These are phyloP conservation scores for Heliconius ethilla DNA, from an alignment of 2,888 invertebrate species.

Conservation along the genomic window DNA sequence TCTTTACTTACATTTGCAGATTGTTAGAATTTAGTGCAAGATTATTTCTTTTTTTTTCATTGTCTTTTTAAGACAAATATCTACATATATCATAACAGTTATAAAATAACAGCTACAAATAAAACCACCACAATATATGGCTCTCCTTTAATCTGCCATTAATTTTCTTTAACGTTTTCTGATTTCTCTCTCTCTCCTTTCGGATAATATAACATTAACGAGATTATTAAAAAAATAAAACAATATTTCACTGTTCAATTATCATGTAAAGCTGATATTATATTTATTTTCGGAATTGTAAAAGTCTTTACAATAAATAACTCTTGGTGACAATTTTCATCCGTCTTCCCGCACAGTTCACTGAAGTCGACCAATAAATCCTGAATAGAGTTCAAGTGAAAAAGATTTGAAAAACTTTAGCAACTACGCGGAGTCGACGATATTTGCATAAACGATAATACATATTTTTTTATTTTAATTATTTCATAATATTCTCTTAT, in stretches of 20 bases:
- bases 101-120: too few relatives aligned
- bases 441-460: background rate
- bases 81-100: background rate
- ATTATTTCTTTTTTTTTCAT: too few relatives aligned
- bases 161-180: too few relatives aligned
- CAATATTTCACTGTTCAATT: too few relatives aligned
- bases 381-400: slow-evolving; percentile 66
- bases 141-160: too few relatives aligned
- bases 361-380: slow-evolving; percentile 69
- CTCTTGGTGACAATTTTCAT: slow-evolving; percentile 62
- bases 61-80: too few relatives aligned
- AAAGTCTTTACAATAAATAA: slow-evolving; percentile 56
- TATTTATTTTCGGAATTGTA: slow-evolving; percentile 28
- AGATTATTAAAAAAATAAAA: background rate
- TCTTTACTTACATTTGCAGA: too few relatives aligned
- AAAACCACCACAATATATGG: too few relatives aligned
- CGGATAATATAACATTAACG: background rate
- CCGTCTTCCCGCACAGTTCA: slow-evolving; percentile 52
- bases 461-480: background rate
- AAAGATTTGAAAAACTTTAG: slow-evolving; percentile 52
- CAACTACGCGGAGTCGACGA: slow-evolving; percentile 25
- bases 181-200: too few relatives aligned
- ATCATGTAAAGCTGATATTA: background rate
- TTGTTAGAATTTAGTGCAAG: too few relatives aligned
- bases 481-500: background rate